phyloP scores from a whole-genome alignment of 2,113 vertebrate species.

The Desmodus rotundus region DNA sequence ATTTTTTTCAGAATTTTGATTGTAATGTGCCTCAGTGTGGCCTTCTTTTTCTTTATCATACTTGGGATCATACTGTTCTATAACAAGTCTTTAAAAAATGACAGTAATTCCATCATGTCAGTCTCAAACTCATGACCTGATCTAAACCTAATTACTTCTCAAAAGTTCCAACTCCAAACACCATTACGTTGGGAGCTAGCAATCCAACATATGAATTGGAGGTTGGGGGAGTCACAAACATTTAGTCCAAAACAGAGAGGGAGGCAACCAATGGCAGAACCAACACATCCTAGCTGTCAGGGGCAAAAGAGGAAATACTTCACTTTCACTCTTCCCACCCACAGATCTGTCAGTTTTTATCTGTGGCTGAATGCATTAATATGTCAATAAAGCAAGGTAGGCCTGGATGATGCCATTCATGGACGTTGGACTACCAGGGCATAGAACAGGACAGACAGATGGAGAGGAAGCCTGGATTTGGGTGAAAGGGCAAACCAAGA shows the following conservation, averaged over 20 bases:
- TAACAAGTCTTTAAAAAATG: neutral
- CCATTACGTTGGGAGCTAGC: neutral
- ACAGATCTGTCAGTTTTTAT: neutral
- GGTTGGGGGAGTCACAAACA: neutral
- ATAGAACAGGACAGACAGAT: neutral
- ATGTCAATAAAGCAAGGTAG: neutral
- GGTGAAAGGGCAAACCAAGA: neutral
- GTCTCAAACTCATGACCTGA: neutral
- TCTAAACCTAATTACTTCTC: neutral
- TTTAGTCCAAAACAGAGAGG: neutral
- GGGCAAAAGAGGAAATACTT: neutral
- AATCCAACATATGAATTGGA: neutral
- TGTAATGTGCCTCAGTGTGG: neutral
- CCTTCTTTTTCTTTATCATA: neutral
- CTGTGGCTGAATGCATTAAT: neutral
- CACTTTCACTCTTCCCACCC: neutral
- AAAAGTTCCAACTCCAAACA: neutral
- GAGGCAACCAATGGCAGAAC: neutral
- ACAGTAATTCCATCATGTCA: neutral
- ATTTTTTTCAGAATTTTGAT: neutral
- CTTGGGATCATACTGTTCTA: neutral
- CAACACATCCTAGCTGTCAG: neutral
- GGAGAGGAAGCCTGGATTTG: neutral
- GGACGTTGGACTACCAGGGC: neutral
- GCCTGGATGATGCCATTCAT: neutral